A percentile compares a stretch with the other conserved stretches of the same genome.
Conservation (phyloP, 2,888 invertebrate genomes). For the Beris chalybata region DNA sequence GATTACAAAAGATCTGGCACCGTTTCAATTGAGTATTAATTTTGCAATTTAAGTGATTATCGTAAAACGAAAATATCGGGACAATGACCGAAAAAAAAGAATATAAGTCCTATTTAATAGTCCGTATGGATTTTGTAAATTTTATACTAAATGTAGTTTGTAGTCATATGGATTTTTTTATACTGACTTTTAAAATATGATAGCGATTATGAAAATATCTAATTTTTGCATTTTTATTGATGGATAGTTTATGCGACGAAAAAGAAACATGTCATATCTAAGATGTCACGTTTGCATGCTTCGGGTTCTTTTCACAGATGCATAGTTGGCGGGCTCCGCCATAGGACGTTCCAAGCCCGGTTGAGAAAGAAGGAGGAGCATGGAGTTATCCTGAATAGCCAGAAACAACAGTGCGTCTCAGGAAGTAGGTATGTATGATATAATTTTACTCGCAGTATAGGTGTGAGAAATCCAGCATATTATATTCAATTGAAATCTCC, state of each 20-base stretch:
- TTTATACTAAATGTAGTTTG: conserved; percentile 36
- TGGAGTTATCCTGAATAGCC: too few relatives aligned
- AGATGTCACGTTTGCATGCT: background rate
- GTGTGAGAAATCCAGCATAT: too few relatives aligned
- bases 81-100: background rate
- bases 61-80: background rate
- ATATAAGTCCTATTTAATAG: background rate
- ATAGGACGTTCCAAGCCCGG: too few relatives aligned
- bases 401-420: too few relatives aligned
- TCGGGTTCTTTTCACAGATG: background rate
- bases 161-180: conserved; percentile 33
- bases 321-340: too few relatives aligned
- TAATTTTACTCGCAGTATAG: too few relatives aligned
- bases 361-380: too few relatives aligned
- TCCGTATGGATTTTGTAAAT: conserved; percentile 21
- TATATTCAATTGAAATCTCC: too few relatives aligned
- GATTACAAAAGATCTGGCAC: conserved; percentile 57
- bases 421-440: too few relatives aligned
- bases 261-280: too few relatives aligned
- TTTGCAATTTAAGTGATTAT: conserved; percentile 46
- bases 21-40: conserved; percentile 52
- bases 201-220: conserved; percentile 38
- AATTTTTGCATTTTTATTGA: conserved; percentile 35
- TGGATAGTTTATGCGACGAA: too few relatives aligned
- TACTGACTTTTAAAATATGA: conserved; percentile 34